Evolutionary conservation across 2,888 invertebrate genomes (phyloP), one percentile per base, ranked within the genome.

Genomic region (Andrena hattorfiana): DNA sequence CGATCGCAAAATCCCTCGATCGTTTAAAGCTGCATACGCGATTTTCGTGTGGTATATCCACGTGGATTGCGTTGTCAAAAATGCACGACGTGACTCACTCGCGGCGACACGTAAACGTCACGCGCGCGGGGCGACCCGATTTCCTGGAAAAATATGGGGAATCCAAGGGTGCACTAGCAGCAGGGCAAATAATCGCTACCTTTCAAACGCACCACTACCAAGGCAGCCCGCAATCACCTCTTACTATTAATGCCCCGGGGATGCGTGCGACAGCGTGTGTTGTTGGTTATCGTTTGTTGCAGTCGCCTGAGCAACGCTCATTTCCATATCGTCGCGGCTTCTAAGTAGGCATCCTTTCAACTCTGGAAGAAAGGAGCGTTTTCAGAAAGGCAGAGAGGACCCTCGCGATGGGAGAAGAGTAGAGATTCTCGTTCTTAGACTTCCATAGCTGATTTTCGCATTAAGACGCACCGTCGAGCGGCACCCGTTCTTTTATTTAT

Each of bases 401-500:
- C 42, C 13, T 16, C 13, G 42, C 42, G 16, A 20, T 13, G 23
- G 20, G 51, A 32, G 2, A 30, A 30, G 13, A 8, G 35, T 8
- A 51, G 42, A 66, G 51, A 48, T 64, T 48, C 48, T 8, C 16
- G 16, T 16, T 42, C 3, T 48, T 32, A 28, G 51, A 48, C 23
- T 28, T 54, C 59, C 32, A n/a, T 60, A 56, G 66, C 54, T 35
- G 42, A 60, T 48, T 73, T 51, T 76, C 72, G 54, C 79, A 64
- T 72, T 56, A 51, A 67, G 67, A 70, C 77, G 23, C 56, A n/a
- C 10, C 76, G 56, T 54, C 73, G 69, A 66, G 73, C 59, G 16
- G 70, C 20, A 42, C 48, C 70, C 49, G 54, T 71, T 85, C 85
- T 85, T 85, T 85, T 79, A 85, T 85, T 85, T 82, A 81, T 81